A percentile compares a stretch with the other conserved stretches of the same genome.
Evolutionary conservation across 2,113 vertebrate species (phyloP).

Genomic region (Datnioides undecimradiatus): DNA sequence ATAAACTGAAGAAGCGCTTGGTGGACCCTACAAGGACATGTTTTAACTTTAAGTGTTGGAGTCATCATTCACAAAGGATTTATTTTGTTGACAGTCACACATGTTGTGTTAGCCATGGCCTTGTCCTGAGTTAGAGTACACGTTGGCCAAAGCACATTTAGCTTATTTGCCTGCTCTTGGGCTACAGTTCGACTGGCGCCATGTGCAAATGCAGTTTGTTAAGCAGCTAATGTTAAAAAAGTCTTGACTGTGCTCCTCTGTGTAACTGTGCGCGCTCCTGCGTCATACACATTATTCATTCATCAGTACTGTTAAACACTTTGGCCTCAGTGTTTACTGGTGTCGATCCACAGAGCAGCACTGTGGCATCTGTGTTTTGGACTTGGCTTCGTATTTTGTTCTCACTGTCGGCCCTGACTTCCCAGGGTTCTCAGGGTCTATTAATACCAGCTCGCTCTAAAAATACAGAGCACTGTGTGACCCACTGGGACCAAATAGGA

Average conservation of each 20-base stretch:
- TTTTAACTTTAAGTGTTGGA: background rate
- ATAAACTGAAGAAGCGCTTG: background rate
- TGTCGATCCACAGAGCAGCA: conserved; percentile 58
- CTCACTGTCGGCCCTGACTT: conserved; percentile 60
- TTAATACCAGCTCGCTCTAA: conserved; percentile 74
- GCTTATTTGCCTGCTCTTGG: conserved; percentile 33
- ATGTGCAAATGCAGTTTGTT: conserved; percentile 72
- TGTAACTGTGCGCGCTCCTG: conserved; percentile 48
- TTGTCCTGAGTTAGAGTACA: conserved; percentile 12
- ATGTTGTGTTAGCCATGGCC: conserved; percentile 52
- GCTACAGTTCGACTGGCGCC: conserved; percentile 67
- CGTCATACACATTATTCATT: conserved; percentile 71
- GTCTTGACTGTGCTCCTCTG: conserved; percentile 35
- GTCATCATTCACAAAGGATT: conserved; percentile 37
- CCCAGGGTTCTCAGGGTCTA: conserved; percentile 67
- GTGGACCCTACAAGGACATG: conserved; percentile 14
- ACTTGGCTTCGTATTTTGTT: conserved; percentile 60
- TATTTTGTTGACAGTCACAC: conserved; percentile 59
- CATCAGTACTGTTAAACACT: conserved; percentile 71
- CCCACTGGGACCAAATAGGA: conserved; percentile 69
- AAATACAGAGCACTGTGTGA: conserved; percentile 75
- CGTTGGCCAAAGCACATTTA: conserved; percentile 19
- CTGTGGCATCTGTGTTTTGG: conserved; percentile 63
- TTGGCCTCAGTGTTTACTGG: conserved; percentile 67
- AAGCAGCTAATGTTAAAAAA: conserved; percentile 60